Evolutionary conservation across 2,113 vertebrate species (phyloP), one percentile per base, ranked within the genome.

Genomic region (Macquaria ambigua): DNA sequence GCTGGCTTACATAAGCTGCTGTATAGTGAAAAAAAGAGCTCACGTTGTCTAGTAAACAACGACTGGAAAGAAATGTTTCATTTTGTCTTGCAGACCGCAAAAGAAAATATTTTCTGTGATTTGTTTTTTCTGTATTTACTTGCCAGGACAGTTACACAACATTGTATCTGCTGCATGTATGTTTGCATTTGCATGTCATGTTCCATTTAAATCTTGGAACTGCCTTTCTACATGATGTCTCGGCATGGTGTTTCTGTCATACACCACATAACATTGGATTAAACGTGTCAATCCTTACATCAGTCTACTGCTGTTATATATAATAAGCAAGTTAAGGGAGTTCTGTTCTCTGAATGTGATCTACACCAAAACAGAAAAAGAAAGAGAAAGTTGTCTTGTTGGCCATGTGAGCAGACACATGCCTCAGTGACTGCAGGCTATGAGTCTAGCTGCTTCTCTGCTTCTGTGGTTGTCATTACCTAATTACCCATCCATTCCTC

Each of bases 1-100:
- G 76, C 50, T 23, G 18, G 2, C 50, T 90, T 82, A 84, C 71
- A 85, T 85, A 85, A 88, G 39, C 7, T n/a, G 78, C 11, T n/a
- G 31, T 59, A 3, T 11, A 2, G 53, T 55, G 37, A 53, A 61
- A 39, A 50, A 12, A 64, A 21, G 25, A 50, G 12, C 31, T 75
- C 28, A 53, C 2, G 18, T 34, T 53, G 56, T 74, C 28, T 52
- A 43, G 31, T 55, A 77, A 86, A 82, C 69, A 16, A 2, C 21
- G 0, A 41, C 25, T 50, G 8, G n/a, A 72, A 52, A 59, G 25
- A 69, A 55, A 39, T 72, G 43, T 74, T 48, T 46, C 2, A 69
- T 77, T 72, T 85, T 20, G 37, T 67, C 25, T 39, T 34, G 12
- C 4, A 64, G 5, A 77, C 20, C 12, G 43, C 59, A 50, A 20